These are phyloP conservation scores for Callaeas wilsoni DNA, from an alignment of 2,113 vertebrate genomes.

Conservation along the genomic window DNA sequence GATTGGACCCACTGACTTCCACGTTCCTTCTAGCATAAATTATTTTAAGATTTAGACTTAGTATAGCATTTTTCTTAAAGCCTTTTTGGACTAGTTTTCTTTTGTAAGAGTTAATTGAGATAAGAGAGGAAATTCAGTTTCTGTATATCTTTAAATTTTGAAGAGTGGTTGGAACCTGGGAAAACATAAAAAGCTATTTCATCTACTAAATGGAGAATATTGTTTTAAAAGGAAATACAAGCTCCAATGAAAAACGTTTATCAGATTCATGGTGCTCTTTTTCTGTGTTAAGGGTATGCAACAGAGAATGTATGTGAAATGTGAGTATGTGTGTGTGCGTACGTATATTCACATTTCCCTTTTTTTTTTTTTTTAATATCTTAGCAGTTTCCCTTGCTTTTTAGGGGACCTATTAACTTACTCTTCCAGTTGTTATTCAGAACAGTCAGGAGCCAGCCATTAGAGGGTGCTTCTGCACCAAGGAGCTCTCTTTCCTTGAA, in stretches of 20 bases:
- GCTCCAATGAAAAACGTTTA: not conserved
- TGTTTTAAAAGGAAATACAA: not conserved
- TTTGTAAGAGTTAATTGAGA: not conserved
- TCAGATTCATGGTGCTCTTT: not conserved
- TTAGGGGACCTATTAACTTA: not conserved
- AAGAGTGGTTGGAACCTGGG: not conserved
- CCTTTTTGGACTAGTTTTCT: not conserved
- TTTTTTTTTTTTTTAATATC: not conserved
- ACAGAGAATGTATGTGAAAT: not conserved
- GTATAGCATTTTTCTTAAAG: not conserved
- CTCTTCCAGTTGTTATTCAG: not conserved
- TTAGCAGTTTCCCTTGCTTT: not conserved
- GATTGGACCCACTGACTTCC: not conserved
- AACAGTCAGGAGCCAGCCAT: not conserved
- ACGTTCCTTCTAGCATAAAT: not conserved
- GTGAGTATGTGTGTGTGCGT: not conserved
- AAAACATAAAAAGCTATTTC: not conserved
- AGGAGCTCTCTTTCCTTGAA: not conserved
- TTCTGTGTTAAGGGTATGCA: not conserved
- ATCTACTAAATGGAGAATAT: not conserved
- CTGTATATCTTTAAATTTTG: not conserved
- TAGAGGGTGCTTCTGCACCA: slow-evolving; percentile 58
- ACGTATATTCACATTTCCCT: not conserved
- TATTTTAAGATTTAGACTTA: not conserved
- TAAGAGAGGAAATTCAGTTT: not conserved